Evolutionary conservation across 2,888 invertebrate genomes (phyloP).

Genomic region (Octonoba sinensis): DNA sequence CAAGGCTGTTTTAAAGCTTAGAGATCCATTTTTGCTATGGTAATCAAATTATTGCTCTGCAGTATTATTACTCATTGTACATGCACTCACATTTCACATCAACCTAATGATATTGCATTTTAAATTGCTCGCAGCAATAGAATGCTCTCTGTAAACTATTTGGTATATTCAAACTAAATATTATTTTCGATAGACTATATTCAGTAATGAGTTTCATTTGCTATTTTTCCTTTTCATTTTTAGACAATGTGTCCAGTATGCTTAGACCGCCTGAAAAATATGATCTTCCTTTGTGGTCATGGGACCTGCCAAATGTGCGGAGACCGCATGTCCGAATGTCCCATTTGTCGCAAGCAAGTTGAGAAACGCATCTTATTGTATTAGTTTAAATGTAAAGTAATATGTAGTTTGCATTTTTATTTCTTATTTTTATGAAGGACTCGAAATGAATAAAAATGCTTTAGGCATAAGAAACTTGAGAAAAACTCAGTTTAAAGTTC

Average conservation of each 20-base stretch:
- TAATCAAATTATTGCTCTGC: too few relatives aligned
- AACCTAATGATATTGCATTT: not conserved
- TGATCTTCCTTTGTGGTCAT: constrained; percentile 98
- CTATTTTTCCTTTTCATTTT: constrained; percentile 69
- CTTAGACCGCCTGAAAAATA: constrained; percentile 94
- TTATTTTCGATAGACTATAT: not conserved
- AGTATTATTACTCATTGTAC: not conserved
- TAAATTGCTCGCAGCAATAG: not conserved
- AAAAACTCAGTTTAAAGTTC: too few relatives aligned
- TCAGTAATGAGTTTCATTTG: constrained; percentile 6
- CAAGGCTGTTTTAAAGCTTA: too few relatives aligned
- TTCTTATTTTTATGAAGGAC: too few relatives aligned
- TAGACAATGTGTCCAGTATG: constrained; percentile 99
- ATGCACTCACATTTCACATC: not conserved
- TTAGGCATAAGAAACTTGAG: too few relatives aligned
- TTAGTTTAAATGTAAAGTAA: constrained; percentile 69
- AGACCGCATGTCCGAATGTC: constrained; percentile 96
- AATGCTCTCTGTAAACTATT: too few relatives aligned
- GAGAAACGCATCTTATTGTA: constrained; percentile 95
- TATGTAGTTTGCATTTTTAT: too few relatives aligned
- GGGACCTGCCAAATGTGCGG: constrained; percentile 99
- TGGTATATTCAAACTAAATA: too few relatives aligned
- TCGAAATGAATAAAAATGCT: too few relatives aligned
- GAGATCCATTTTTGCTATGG: not conserved
- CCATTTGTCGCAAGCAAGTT: constrained; percentile 96